phyloP scores from a whole-genome alignment of 1,140 invertebrate species.

The Cylas formicarius region DNA sequence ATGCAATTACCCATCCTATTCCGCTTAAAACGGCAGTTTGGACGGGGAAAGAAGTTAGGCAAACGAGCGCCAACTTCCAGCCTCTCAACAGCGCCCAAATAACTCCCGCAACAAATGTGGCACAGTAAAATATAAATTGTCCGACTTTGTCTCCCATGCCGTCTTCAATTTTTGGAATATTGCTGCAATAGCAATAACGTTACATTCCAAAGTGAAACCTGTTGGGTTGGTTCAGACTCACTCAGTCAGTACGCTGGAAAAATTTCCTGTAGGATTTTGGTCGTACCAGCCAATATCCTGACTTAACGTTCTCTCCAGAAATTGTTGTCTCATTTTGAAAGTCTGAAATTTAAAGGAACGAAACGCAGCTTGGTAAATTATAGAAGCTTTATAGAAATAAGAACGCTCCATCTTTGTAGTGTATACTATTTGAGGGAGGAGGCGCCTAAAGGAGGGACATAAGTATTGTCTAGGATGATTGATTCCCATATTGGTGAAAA shows the following conservation, averaged over 20 bases:
- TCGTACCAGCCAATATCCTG: slow-evolving; percentile 82
- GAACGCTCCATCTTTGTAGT: no score
- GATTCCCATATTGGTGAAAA: no score
- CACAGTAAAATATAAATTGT: slow-evolving; percentile 65
- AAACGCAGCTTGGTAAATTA: no score
- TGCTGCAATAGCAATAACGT: no score
- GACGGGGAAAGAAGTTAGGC: slow-evolving; percentile 67
- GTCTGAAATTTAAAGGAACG: no score
- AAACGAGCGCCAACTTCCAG: slow-evolving; percentile 76
- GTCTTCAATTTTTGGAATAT: slow-evolving; percentile 79
- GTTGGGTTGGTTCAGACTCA: no score
- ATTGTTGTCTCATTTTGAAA: slow-evolving; percentile 51
- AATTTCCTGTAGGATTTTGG: slow-evolving; percentile 67
- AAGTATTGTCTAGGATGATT: no score
- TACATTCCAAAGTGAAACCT: no score
- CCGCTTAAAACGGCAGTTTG: slow-evolving; percentile 54
- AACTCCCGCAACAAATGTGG: slow-evolving; percentile 61
- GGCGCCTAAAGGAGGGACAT: no score
- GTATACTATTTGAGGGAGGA: no score
- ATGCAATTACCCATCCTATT: slow-evolving; percentile 48
- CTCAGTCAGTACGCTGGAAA: slow-evolving; percentile 75
- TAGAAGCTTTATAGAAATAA: no score
- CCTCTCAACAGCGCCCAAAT: slow-evolving; percentile 67
- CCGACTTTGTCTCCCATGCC: slow-evolving; percentile 84
- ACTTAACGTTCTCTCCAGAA: slow-evolving; percentile 55